A percentile compares a stretch with the other conserved stretches of the same genome.
These are phyloP conservation scores for Siderastrea siderea DNA, from an alignment of 92 coral and sea anemone species.

Conservation along the genomic window DNA sequence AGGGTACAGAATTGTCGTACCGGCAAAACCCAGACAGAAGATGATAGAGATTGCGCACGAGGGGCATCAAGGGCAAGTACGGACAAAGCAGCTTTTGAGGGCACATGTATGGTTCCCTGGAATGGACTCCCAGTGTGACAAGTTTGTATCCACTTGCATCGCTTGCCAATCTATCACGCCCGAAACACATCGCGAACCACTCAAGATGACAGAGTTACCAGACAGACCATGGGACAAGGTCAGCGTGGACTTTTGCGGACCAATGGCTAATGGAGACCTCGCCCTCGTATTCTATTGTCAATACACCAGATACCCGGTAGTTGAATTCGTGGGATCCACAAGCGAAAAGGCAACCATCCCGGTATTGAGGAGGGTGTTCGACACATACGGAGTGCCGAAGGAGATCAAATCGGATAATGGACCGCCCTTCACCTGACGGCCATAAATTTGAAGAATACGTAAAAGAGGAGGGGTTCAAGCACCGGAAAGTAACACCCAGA, in stretches of 20 bases:
- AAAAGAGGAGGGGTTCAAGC: slow-evolving; percentile 42
- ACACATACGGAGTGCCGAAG: slow-evolving; percentile 34
- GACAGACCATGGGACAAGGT: slow-evolving; percentile 32
- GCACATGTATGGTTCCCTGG: slow-evolving; percentile 46
- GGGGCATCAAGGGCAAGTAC: slow-evolving; percentile 13
- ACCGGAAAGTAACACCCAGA: slow-evolving; percentile 41
- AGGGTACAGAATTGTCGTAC: too few relatives aligned
- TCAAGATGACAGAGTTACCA: slow-evolving; percentile 20
- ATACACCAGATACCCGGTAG: slow-evolving; percentile 50
- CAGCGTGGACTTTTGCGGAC: slow-evolving; percentile 5
- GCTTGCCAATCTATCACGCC: slow-evolving; percentile 34
- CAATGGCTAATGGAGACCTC: slow-evolving; percentile 31
- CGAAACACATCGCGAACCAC: slow-evolving; percentile 11
- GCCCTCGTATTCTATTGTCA: slow-evolving; percentile 32
- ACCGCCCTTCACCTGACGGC: too few relatives aligned
- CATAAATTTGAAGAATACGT: too few relatives aligned
- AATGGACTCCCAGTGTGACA: slow-evolving; percentile 28
- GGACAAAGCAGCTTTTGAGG: too few relatives aligned
- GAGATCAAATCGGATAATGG: slow-evolving; percentile 48
- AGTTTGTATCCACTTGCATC: too few relatives aligned
- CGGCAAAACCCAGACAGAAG: slow-evolving; percentile 33
- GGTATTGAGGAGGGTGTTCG: slow-evolving; percentile 37
- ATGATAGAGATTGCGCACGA: slow-evolving; percentile 18
- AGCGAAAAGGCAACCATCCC: slow-evolving; percentile 31
- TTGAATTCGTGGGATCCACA: slow-evolving; percentile 44